phyloP scores from a whole-genome alignment of 2,888 invertebrate species.

The Trissolcus brochymenae region DNA sequence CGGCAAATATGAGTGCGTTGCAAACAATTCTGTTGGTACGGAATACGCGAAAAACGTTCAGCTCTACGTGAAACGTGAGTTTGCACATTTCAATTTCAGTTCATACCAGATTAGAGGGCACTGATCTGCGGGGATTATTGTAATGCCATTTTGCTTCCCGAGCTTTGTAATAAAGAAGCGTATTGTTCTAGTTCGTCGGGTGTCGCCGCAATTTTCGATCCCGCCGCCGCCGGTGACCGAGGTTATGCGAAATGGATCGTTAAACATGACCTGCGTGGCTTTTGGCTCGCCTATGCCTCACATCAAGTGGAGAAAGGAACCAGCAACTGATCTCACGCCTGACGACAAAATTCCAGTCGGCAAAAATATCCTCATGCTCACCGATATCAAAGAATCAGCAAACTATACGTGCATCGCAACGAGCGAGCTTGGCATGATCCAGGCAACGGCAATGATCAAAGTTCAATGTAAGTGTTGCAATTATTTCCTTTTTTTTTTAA shows the following conservation, averaged over 20 bases:
- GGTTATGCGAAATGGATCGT: conserved; percentile 92
- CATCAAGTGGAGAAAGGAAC: conserved; percentile 94
- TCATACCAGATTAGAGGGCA: background rate
- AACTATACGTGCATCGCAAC: conserved; percentile 98
- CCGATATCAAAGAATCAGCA: conserved; percentile 92
- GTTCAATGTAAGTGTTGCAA: conserved; percentile 91
- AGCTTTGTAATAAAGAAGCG: background rate
- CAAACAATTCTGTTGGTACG: conserved; percentile 94
- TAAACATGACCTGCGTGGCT: conserved; percentile 97
- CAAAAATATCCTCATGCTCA: conserved; percentile 90
- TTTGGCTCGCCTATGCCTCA: conserved; percentile 99
- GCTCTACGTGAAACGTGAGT: conserved; percentile 93
- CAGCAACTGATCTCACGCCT: conserved; percentile 89
- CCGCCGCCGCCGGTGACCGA: conserved; percentile 90
- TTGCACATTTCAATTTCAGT: conserved; percentile 32
- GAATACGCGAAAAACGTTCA: conserved; percentile 93
- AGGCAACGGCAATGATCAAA: conserved; percentile 91
- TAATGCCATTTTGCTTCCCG: background rate
- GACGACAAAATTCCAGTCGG: conserved; percentile 92
- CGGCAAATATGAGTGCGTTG: conserved; percentile 97
- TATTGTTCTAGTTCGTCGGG: conserved; percentile 86
- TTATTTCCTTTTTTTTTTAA: conserved; percentile 6
- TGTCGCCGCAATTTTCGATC: conserved; percentile 96
- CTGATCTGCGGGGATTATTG: background rate
- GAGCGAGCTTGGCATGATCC: conserved; percentile 94